Percentiles rank a stretch among this genome's conserved stretches.
phyloP scores from a whole-genome alignment of 2,888 invertebrate species.

The Heliconius charithonia region DNA sequence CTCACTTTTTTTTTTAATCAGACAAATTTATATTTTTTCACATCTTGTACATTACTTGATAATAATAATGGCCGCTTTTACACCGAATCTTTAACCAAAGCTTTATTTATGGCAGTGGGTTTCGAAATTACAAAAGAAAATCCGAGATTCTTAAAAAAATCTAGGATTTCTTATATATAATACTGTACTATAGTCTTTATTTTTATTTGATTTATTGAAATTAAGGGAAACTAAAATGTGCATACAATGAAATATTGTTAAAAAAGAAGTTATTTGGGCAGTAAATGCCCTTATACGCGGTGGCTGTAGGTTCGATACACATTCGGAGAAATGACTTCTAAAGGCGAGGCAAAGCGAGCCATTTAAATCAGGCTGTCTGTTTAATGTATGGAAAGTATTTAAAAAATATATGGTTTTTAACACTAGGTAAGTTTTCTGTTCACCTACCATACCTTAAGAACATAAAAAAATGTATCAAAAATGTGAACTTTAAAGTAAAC shows the following conservation, averaged over 20 bases:
- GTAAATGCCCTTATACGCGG: background rate
- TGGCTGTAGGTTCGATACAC: background rate
- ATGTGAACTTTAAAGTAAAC: too few species aligned
- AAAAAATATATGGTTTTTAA: too few species aligned
- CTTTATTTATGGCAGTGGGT: conserved; percentile 27
- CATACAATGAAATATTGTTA: background rate
- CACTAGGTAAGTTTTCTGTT: too few species aligned
- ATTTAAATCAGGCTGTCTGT: too few species aligned
- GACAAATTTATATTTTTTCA: background rate
- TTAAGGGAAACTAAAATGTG: background rate
- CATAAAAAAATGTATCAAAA: too few species aligned
- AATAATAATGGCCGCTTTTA: conserved; percentile 23
- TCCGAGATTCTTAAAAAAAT: background rate
- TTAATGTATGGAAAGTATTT: too few species aligned
- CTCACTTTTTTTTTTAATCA: background rate
- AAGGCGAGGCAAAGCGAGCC: too few species aligned
- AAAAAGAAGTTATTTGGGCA: background rate
- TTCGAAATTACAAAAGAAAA: conserved; percentile 6
- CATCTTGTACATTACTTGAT: conserved; percentile 19
- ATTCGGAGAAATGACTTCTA: background rate
- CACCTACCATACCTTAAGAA: too few species aligned
- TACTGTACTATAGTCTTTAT: conserved; percentile 20
- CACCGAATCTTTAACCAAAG: conserved; percentile 13
- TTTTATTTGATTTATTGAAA: background rate
- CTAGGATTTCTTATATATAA: background rate